Evolutionary conservation across 2,113 vertebrate species (phyloP).

Genomic region (Ciconia maguari): DNA sequence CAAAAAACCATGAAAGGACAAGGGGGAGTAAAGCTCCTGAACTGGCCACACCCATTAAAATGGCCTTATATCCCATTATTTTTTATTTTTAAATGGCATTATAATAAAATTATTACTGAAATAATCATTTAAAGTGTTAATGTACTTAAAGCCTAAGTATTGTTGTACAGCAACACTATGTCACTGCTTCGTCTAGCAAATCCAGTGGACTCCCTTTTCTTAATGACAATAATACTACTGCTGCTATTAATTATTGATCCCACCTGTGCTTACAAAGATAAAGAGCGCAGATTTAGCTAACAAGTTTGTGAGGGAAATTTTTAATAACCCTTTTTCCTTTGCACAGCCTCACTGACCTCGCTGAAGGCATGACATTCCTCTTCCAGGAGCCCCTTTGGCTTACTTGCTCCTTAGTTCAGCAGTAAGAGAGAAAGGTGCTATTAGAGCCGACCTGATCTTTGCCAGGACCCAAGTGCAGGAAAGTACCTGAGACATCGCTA

Average conservation of each 20-base stretch:
- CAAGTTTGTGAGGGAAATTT: background rate
- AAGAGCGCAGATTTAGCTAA: background rate
- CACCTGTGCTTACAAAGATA: background rate
- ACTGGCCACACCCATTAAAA: background rate
- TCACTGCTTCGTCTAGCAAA: fast-evolving
- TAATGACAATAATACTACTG: background rate
- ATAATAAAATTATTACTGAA: background rate
- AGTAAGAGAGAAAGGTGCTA: background rate
- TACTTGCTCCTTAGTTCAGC: background rate
- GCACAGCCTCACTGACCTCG: background rate
- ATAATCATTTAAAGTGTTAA: background rate
- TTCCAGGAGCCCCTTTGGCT: background rate
- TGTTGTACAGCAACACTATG: background rate
- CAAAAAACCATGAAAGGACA: background rate
- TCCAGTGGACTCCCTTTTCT: background rate
- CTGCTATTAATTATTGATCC: background rate
- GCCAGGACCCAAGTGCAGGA: background rate
- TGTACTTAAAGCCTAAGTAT: background rate
- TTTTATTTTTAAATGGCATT: background rate
- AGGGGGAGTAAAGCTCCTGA: background rate
- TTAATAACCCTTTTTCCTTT: background rate
- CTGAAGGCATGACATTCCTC: background rate
- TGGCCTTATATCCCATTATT: background rate
- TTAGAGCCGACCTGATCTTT: background rate
- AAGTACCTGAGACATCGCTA: background rate